Evolutionary conservation across 1,140 invertebrate genomes (phyloP), one percentile per base, ranked within the genome.

Genomic region (Achroia grisella): DNA sequence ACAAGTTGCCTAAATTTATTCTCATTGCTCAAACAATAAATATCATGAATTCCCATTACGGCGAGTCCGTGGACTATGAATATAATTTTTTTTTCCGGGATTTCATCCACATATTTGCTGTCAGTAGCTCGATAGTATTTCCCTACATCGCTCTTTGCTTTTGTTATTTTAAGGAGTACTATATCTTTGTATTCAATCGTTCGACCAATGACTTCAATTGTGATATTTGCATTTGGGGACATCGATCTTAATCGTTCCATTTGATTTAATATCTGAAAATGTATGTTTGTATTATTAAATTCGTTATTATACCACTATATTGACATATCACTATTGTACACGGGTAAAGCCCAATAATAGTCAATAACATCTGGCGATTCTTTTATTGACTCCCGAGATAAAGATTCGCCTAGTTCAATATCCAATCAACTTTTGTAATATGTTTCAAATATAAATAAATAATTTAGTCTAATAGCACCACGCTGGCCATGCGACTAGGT

Each of bases 121-220:
- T 67, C 66, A 8, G 53, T 36, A 13, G 61, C 42, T 39, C 69
- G 50, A 28, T 72, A 76, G 3, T 52, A 48, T 42, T 27, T 48
- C 0, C 11, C 11, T 0, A 32, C 23, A 14, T 43, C 34, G 11
- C 43, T 31, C 4, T 52, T 42, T 0, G 1, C 39, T 46, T 75
- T 48, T 1, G 56, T 56, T 8, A 76, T 62, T 54, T 69, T 75
- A 0, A 73, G 15, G 5, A 83, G 14, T 0, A 83, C 51, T 32
- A 83, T 72, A 12, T 79, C 70, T 14, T 75, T 75, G 42, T 74
- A 81, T 48, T 69, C 65, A 6, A 54, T 53, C n/a, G 79, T 76
- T 4, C 61, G 62, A 1, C 65, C 71, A 8, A 83, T 54, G 3
- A 65, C 54, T 49, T 75, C 63, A 0, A 62, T 9, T 1, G 72